phyloP scores from a whole-genome alignment of 1,140 invertebrate genomes.

The Drosophila orena region DNA sequence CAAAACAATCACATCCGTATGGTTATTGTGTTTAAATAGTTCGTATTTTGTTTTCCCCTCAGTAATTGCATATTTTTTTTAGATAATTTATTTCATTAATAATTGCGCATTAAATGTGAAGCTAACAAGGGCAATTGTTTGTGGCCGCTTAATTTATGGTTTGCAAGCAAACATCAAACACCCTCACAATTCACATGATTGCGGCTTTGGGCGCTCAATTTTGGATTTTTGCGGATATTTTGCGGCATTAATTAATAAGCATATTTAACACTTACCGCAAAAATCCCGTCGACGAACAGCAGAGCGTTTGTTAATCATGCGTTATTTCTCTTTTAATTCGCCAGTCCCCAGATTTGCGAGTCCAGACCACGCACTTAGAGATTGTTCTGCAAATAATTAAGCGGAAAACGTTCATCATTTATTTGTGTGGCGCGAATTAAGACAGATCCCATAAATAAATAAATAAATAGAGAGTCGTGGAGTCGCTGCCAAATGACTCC shows the following conservation, averaged over 20 bases:
- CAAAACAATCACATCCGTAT: not conserved
- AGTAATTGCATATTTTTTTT: slow-evolving; percentile 3
- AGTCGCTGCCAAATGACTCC: slow-evolving; percentile 13
- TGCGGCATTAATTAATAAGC: slow-evolving; percentile 38
- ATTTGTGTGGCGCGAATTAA: slow-evolving; percentile 19
- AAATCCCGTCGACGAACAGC: slow-evolving; percentile 41
- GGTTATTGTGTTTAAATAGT: not conserved
- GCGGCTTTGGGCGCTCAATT: slow-evolving; percentile 20
- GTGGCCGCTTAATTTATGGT: slow-evolving; percentile 39
- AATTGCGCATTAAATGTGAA: not conserved
- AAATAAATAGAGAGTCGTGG: slow-evolving; percentile 26
- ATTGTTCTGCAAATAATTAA: slow-evolving; percentile 24
- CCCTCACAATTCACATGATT: slow-evolving; percentile 10
- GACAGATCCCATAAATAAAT: slow-evolving; percentile 31
- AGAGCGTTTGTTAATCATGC: slow-evolving; percentile 59
- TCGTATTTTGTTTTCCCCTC: not conserved
- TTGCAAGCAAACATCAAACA: slow-evolving; percentile 23
- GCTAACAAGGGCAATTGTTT: slow-evolving; percentile 41
- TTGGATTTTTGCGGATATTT: slow-evolving; percentile 17
- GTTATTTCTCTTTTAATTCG: slow-evolving; percentile 39
- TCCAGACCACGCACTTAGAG: slow-evolving; percentile 3
- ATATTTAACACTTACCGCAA: slow-evolving; percentile 60
- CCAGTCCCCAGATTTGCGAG: not conserved
- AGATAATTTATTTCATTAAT: slow-evolving; percentile 21
- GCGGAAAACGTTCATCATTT: slow-evolving; percentile 11